phyloP scores from a whole-genome alignment of 2,113 vertebrate genomes.

The Macquaria ambigua region DNA sequence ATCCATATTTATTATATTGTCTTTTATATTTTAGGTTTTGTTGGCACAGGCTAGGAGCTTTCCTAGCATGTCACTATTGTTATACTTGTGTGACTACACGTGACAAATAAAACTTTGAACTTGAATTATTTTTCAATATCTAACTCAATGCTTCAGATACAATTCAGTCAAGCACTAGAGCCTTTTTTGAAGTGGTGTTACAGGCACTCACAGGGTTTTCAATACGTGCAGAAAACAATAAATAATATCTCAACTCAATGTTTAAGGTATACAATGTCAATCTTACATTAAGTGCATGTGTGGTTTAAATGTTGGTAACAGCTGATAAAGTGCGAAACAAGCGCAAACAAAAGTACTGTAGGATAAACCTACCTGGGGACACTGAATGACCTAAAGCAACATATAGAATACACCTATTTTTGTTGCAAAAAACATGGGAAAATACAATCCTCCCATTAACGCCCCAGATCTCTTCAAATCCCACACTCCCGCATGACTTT shows the following conservation, averaged over 20 bases:
- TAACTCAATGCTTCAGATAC: background rate
- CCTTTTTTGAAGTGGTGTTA: background rate
- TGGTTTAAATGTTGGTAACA: background rate
- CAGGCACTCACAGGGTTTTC: background rate
- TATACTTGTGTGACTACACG: no score
- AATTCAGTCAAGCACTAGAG: background rate
- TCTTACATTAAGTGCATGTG: background rate
- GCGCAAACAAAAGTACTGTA: background rate
- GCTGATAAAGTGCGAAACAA: background rate
- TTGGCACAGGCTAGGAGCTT: no score
- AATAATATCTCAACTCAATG: background rate
- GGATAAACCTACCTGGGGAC: background rate
- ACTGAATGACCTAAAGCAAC: background rate
- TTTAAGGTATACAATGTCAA: background rate
- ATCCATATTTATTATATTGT: no score
- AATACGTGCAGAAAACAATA: background rate
- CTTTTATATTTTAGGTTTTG: no score
- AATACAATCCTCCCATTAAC: no score
- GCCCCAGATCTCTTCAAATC: background rate
- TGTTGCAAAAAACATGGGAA: no score
- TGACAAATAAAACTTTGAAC: no score
- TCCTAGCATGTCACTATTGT: no score
- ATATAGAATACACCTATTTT: background rate
- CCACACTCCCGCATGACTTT: background rate
- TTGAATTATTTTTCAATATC: no score